Evolutionary conservation across 30 jellyfish, hydroid and myxozoan species (phyloP).

Genomic region (Hydra vulgaris): DNA sequence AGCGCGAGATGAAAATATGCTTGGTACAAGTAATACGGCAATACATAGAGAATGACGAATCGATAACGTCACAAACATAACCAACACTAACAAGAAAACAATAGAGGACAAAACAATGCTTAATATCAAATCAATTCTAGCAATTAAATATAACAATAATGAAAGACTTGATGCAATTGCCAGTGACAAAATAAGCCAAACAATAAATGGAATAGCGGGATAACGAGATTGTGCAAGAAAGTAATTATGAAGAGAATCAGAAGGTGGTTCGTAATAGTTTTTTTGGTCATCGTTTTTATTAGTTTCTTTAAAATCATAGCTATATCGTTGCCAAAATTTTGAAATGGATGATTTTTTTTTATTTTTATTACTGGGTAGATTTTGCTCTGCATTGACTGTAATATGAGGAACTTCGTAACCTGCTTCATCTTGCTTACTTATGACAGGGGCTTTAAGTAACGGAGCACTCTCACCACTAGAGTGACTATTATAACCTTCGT

Average conservation of each 20-base stretch:
- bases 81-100: slow-evolving; percentile 36
- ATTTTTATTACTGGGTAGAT: slow-evolving; percentile 10
- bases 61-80: slow-evolving; percentile 44
- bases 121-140: slow-evolving; percentile 36
- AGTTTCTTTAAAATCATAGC: slow-evolving; percentile 22
- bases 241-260: slow-evolving; percentile 60
- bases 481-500: slow-evolving; percentile 89
- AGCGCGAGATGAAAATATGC: slow-evolving; percentile 52
- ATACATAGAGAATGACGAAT: slow-evolving; percentile 57
- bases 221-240: slow-evolving; percentile 26
- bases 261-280: slow-evolving; percentile 37
- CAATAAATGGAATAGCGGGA: slow-evolving; percentile 22
- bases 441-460: neutral
- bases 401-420: slow-evolving; percentile 83
- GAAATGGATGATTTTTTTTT: neutral
- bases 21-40: slow-evolving; percentile 44
- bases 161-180: slow-evolving; percentile 37
- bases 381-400: slow-evolving; percentile 28
- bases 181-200: slow-evolving; percentile 26
- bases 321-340: slow-evolving; percentile 33
- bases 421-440: slow-evolving; percentile 55
- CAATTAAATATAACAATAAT: slow-evolving; percentile 29
- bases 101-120: slow-evolving; percentile 36
- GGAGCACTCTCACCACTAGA: slow-evolving; percentile 78
- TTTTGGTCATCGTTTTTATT: slow-evolving; percentile 26